These are phyloP conservation scores for Conchocele bisecta DNA, from an alignment of 2,888 invertebrate genomes.

Conservation along the genomic window DNA sequence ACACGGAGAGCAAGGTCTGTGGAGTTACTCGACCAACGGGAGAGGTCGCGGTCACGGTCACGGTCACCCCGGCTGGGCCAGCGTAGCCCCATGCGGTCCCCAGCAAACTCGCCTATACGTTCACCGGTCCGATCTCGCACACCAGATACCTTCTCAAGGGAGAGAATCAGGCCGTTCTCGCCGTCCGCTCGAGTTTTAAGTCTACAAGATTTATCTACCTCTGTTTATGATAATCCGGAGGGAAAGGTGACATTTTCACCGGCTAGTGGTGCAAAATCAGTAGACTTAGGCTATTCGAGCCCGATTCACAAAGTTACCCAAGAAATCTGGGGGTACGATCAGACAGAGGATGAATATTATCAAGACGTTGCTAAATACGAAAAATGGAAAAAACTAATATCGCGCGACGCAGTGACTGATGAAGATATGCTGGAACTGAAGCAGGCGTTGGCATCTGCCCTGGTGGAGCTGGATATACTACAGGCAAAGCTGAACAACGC, in stretches of 20 bases:
- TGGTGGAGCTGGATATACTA: slow-evolving; percentile 76
- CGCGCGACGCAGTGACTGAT: slow-evolving; percentile 63
- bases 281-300: slow-evolving; percentile 70
- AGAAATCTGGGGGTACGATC: slow-evolving; percentile 72
- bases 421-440: slow-evolving; percentile 74
- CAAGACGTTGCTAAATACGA: slow-evolving; percentile 67
- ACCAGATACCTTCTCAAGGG: slow-evolving; percentile 54
- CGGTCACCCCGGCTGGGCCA: slow-evolving; percentile 52
- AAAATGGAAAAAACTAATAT: slow-evolving; percentile 69
- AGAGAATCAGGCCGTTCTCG: slow-evolving; percentile 48
- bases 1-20: slow-evolving; percentile 42
- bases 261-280: slow-evolving; percentile 59
- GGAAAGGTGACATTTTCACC: slow-evolving; percentile 64
- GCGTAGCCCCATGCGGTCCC: slow-evolving; percentile 23
- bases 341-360: slow-evolving; percentile 61
- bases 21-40: slow-evolving; percentile 40
- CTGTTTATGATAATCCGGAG: slow-evolving; percentile 59
- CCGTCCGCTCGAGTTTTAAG: slow-evolving; percentile 57
- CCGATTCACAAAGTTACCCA: slow-evolving; percentile 72
- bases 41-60: slow-evolving; percentile 48
- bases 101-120: slow-evolving; percentile 52
- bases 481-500: slow-evolving; percentile 75
- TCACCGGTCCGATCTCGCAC: slow-evolving; percentile 59
- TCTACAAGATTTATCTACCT: slow-evolving; percentile 65
- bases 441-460: slow-evolving; percentile 74